Evolutionary conservation across 37 sponge, comb jelly and placozoan species (phyloP), one percentile per base, ranked within the genome.

Genomic region (Mnemiopsis leidyi): DNA sequence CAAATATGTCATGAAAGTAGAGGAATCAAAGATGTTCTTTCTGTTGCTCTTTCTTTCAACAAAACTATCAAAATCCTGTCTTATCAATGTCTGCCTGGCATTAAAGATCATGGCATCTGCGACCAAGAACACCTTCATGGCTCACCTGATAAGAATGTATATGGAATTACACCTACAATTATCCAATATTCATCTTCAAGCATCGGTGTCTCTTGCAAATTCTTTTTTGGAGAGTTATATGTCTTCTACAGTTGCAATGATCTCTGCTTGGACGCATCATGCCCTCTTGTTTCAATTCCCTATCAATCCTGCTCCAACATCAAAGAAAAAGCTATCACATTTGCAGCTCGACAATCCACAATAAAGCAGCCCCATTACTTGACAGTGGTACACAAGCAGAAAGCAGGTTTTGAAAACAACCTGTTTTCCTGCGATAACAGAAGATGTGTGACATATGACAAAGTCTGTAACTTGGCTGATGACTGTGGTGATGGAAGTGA

Each of bases 401-500:
- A 28, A 23, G 75, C 3, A 7, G 20, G 75, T 5, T 71, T 7
- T 71, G 30, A 71, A 29, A n/a, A 28, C 75, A n/a, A 71, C 3
- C 30, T 71, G 75, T 71, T 71, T 25, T 28, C 75, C 75, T 71
- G 75, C n/a, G 5, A n/a, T 23, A 71, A 71, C 30, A 25, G 75
- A 28, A 71, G 25, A 5, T 71, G 75, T 18, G 30, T 71, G 30
- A n/a, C 75, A 5, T 71, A 71, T 28, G 25, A n/a, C 5, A 28
- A 71, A 28, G 75, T 71, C 30, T 71, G 75, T 18, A 71, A 71
- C 30, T 28, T 71, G 75, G 75, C 75, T 71, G n/a, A 71, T 25
- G 75, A 71, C 75, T 71, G 75, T 71, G 75, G 75, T 23, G 75
- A 71, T 18, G 75, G 75, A n/a, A 71, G 75, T 71, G 75, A 71